Evolutionary conservation across 2,888 invertebrate species (phyloP).

Genomic region (Drosophila sordidula): DNA sequence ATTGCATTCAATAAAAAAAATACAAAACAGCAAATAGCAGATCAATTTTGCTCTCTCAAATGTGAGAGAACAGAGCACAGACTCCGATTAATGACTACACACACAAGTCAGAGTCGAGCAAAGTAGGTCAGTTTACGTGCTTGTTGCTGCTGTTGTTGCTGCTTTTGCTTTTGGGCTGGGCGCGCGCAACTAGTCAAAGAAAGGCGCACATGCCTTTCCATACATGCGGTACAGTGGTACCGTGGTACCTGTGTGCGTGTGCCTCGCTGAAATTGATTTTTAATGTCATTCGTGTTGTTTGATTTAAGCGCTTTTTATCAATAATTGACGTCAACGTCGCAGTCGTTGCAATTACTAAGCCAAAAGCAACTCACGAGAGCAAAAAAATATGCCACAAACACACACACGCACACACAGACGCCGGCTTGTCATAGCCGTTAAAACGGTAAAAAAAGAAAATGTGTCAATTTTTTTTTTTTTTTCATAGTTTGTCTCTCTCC

Average conservation of each 20-base stretch:
- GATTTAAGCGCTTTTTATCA: constrained; percentile 27
- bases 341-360: constrained; percentile 11
- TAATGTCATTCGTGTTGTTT: constrained; percentile 32
- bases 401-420: constrained; percentile 21
- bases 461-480: constrained; percentile 25
- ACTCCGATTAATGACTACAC: constrained; percentile 35
- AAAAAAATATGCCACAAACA: constrained; percentile 16
- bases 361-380: not conserved
- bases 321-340: constrained; percentile 23
- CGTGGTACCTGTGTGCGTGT: not conserved
- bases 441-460: constrained; percentile 35
- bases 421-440: constrained; percentile 35
- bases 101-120: constrained; percentile 39
- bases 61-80: constrained; percentile 28
- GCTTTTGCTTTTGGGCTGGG: constrained; percentile 18
- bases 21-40: constrained; percentile 13
- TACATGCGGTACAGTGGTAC: too few relatives aligned
- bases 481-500: constrained; percentile 15
- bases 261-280: constrained; percentile 47
- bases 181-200: constrained; percentile 40
- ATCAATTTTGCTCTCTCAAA: constrained; percentile 22
- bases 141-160: constrained; percentile 29
- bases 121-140: constrained; percentile 72
- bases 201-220: not conserved
- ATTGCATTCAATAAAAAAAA: constrained; percentile 35